phyloP scores from a whole-genome alignment of 2,797 vertebrate genomes.

The Furcifer pardalis region DNA sequence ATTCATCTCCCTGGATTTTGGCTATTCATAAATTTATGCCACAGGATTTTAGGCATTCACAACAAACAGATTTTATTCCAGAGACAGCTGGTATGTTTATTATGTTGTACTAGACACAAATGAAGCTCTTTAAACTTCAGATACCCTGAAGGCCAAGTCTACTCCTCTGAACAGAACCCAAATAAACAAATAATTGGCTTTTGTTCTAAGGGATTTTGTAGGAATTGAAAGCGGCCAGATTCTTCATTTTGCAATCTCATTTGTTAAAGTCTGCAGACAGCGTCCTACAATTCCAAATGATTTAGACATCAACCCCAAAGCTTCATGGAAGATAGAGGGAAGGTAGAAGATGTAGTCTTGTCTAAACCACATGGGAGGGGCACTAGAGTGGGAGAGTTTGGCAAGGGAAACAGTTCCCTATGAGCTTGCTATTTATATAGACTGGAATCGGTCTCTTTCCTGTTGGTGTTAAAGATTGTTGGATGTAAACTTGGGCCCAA shows the following conservation, averaged over 20 bases:
- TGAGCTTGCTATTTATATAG: neutral
- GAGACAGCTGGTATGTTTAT: slow-evolving; percentile 34
- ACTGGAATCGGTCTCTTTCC: neutral
- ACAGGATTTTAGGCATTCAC: slow-evolving; percentile 1
- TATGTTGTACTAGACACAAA: slow-evolving; percentile 19
- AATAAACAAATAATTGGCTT: neutral
- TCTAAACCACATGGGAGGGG: neutral
- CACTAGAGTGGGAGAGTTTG: neutral
- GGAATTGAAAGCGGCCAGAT: neutral
- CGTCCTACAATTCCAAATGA: neutral
- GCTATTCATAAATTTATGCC: slow-evolving; percentile 43
- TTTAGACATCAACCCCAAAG: neutral
- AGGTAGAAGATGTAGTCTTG: neutral
- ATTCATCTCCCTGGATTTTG: neutral
- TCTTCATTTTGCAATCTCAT: neutral
- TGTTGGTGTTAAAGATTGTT: neutral
- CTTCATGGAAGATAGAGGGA: neutral
- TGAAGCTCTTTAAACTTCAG: slow-evolving; percentile 20
- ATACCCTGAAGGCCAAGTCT: slow-evolving; percentile 32
- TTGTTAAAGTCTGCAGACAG: neutral
- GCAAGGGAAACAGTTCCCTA: neutral
- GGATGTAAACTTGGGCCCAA: neutral
- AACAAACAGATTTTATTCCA: slow-evolving; percentile 16
- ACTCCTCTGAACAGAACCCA: slow-evolving; percentile 9
- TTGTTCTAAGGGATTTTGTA: neutral